phyloP scores from a whole-genome alignment of 2,888 invertebrate species.

The Pollenia griseotomentosa region DNA sequence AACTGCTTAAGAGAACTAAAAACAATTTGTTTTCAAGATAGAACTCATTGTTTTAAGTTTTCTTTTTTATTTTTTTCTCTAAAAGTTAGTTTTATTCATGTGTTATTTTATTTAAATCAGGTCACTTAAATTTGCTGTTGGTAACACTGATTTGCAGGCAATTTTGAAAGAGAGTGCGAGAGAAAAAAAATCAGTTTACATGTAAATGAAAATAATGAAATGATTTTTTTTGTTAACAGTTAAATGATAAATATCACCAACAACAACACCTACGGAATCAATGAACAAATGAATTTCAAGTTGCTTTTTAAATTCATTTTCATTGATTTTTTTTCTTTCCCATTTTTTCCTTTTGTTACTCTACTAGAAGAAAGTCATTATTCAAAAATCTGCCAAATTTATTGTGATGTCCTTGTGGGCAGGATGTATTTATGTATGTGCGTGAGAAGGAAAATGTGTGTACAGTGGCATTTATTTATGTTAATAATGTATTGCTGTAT shows the following conservation, averaged over 20 bases:
- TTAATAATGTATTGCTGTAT: constrained; percentile 30
- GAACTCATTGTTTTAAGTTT: too few relatives aligned
- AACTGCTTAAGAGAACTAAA: too few relatives aligned
- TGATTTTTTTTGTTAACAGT: neutral
- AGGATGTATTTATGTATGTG: neutral
- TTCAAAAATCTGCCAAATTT: constrained; percentile 34
- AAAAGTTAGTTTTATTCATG: too few relatives aligned
- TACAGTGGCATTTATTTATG: neutral
- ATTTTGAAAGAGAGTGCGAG: too few relatives aligned
- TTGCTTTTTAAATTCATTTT: constrained; percentile 51
- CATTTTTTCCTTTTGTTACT: constrained; percentile 8
- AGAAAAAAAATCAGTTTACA: neutral
- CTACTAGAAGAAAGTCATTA: constrained; percentile 9
- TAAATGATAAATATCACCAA: constrained; percentile 38
- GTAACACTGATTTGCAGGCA: too few relatives aligned
- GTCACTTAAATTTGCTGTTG: too few relatives aligned
- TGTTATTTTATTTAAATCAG: too few relatives aligned
- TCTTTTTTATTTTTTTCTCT: too few relatives aligned
- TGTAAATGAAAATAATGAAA: constrained; percentile 27
- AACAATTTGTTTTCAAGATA: too few relatives aligned
- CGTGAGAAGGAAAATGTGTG: neutral
- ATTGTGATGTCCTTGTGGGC: neutral
- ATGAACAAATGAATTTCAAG: constrained; percentile 62
- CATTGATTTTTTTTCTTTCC: constrained; percentile 23
- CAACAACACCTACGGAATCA: constrained; percentile 36